phyloP scores from a whole-genome alignment of 2,113 vertebrate genomes.

The Balaenoptera acutorostrata region DNA sequence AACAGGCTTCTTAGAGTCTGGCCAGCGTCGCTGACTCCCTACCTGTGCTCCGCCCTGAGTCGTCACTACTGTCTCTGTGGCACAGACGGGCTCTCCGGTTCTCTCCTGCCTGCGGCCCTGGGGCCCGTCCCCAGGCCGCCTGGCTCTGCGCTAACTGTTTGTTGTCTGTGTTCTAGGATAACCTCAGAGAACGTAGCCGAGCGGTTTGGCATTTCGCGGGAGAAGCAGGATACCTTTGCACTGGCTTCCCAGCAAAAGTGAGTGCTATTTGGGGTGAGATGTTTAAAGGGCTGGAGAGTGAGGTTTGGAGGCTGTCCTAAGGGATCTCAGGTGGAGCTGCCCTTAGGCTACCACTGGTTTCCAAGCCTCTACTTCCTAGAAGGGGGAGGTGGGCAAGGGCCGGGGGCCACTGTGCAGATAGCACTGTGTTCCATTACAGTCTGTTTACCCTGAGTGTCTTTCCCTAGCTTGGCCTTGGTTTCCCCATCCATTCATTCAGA shows the following conservation, averaged over 20 bases:
- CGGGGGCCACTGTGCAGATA: not conserved
- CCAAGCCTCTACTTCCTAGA: not conserved
- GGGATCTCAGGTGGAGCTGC: not conserved
- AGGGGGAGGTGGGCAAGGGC: not conserved
- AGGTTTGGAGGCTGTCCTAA: not conserved
- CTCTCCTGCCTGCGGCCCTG: not conserved
- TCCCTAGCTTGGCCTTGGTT: not conserved
- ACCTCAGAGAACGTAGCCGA: slow-evolving; percentile 96
- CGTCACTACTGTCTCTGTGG: not conserved
- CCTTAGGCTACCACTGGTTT: not conserved
- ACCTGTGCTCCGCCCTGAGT: not conserved
- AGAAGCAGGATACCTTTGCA: slow-evolving; percentile 92
- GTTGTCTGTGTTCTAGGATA: slow-evolving; percentile 80
- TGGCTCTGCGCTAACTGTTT: not conserved
- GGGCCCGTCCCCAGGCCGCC: not conserved
- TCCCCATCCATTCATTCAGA: too few species aligned
- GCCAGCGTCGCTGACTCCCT: not conserved
- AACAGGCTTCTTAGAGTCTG: not conserved
- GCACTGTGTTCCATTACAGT: accelerated
- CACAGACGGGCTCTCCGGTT: too few species aligned
- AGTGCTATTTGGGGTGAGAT: not conserved
- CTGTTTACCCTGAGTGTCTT: not conserved
- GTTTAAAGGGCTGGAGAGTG: not conserved
- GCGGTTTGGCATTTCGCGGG: slow-evolving; percentile 87
- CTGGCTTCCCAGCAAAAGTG: slow-evolving; percentile 92